phyloP scores from a whole-genome alignment of 2,797 vertebrate species.

The Sebastes glaucus region DNA sequence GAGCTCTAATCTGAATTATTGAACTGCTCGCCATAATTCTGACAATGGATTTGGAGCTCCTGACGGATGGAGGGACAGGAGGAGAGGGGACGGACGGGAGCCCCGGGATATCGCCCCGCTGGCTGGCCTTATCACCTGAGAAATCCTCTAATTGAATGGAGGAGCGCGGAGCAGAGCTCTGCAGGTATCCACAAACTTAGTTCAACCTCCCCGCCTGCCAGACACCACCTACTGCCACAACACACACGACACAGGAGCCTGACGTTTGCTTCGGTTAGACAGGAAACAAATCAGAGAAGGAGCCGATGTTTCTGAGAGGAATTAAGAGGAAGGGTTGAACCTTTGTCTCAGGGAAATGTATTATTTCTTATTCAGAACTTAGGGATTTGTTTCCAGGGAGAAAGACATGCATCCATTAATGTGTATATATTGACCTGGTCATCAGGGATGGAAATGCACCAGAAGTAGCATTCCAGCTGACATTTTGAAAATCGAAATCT shows the following conservation, averaged over 20 bases:
- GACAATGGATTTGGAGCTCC: constrained; percentile 93
- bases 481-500: neutral
- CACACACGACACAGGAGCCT: neutral
- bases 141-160: constrained; percentile 92
- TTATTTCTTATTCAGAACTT: neutral
- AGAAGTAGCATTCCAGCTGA: neutral
- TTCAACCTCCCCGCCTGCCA: constrained; percentile 26
- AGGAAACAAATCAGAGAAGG: neutral
- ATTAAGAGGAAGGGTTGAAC: neutral
- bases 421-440: neutral
- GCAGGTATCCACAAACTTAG: constrained; percentile 83
- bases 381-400: neutral
- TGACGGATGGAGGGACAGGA: constrained; percentile 58
- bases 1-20: constrained; percentile 99
- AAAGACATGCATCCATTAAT: neutral
- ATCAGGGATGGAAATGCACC: neutral
- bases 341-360: neutral
- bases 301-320: neutral
- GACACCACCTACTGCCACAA: constrained; percentile 50
- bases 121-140: constrained; percentile 89
- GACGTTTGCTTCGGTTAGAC: constrained; percentile 8
- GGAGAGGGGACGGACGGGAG: constrained; percentile 85
- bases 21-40: constrained; percentile 97
- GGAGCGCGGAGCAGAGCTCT: constrained; percentile 80
- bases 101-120: constrained; percentile 84